These are phyloP conservation scores for Ramphastos sulfuratus DNA, from an alignment of 2,113 vertebrate genomes.

Conservation along the genomic window DNA sequence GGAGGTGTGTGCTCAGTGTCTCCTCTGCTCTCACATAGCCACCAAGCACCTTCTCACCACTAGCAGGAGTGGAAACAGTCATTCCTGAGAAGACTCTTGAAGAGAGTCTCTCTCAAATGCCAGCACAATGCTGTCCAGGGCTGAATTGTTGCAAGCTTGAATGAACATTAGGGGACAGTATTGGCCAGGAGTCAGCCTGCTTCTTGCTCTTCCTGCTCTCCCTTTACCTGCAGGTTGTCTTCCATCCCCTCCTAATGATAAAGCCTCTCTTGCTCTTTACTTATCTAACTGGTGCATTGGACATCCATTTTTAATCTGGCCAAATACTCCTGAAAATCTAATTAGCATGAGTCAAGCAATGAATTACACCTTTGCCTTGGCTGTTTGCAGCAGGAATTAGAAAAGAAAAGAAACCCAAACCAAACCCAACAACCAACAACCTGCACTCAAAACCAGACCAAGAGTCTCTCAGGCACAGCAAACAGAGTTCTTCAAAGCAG, in stretches of 20 bases:
- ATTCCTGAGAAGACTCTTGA: background rate
- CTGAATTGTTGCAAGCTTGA: conserved; percentile 37
- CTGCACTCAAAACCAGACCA: background rate
- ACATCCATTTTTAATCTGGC: conserved; percentile 66
- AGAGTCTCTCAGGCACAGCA: background rate
- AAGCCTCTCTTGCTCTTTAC: background rate
- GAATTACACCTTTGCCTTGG: conserved; percentile 63
- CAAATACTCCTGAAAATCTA: conserved; percentile 63
- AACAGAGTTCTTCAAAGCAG: background rate
- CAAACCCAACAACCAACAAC: background rate
- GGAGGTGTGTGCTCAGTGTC: background rate
- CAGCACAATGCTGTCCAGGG: background rate
- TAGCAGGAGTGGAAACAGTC: background rate
- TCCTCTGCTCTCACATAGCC: background rate
- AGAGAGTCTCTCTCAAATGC: background rate
- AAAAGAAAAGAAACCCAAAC: background rate
- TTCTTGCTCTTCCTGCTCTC: background rate
- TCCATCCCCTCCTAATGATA: background rate
- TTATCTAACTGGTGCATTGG: conserved; percentile 38
- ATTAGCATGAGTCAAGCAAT: conserved; percentile 25
- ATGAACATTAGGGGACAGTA: conserved; percentile 57
- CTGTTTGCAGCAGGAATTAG: background rate
- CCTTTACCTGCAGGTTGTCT: background rate
- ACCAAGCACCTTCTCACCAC: background rate
- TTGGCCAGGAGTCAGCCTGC: conserved; percentile 24